These are phyloP conservation scores for Ibycter americanus DNA, from an alignment of 2,797 vertebrate genomes.

Conservation along the genomic window DNA sequence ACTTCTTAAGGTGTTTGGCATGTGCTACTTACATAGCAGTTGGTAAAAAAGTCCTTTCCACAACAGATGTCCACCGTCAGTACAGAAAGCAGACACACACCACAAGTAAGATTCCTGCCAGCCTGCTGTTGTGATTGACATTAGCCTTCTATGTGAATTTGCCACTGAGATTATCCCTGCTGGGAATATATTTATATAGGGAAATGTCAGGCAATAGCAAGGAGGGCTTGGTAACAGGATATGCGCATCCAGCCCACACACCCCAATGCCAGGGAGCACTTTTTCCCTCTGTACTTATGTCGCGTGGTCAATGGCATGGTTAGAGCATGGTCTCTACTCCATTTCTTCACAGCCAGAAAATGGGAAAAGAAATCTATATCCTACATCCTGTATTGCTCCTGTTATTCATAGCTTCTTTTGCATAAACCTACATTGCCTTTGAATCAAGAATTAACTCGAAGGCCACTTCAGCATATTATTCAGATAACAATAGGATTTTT, in stretches of 20 bases:
- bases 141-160: not conserved
- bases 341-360: not conserved
- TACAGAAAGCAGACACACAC: not conserved
- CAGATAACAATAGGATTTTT: not conserved
- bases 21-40: not conserved
- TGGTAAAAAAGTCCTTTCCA: constrained; percentile 9
- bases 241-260: not conserved
- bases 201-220: not conserved
- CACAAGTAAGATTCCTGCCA: not conserved
- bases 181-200: not conserved
- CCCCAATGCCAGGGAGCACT: not conserved
- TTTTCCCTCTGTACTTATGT: not conserved
- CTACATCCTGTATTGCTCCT: not conserved
- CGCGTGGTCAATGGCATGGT: not conserved
- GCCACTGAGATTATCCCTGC: not conserved
- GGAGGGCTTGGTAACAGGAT: not conserved
- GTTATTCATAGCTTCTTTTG: not conserved
- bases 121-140: not conserved
- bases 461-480: not conserved
- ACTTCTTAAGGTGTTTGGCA: constrained; percentile 14
- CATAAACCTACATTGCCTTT: not conserved
- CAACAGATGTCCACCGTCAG: not conserved
- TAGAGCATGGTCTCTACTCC: not conserved
- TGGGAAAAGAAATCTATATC: not conserved
- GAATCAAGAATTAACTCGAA: not conserved